Conservation (phyloP, 2,888 invertebrate species). For the Nemoura dubitans region DNA sequence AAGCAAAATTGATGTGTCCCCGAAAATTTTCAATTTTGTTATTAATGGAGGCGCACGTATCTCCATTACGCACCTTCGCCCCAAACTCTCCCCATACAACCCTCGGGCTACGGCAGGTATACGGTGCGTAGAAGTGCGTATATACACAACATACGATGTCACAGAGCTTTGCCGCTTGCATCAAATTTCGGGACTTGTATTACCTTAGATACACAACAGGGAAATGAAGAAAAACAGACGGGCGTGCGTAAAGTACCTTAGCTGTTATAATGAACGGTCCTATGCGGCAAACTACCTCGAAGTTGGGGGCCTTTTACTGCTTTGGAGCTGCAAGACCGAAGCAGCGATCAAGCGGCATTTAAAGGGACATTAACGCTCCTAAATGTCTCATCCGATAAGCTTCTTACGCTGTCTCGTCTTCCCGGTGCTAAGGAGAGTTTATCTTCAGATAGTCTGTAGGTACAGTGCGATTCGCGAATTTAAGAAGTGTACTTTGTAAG, state of each 20-base stretch:
- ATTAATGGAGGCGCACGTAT: background rate
- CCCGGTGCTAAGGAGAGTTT: background rate
- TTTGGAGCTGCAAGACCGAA: background rate
- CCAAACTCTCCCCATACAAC: background rate
- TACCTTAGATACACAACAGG: background rate
- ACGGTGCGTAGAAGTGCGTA: background rate
- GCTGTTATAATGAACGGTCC: background rate
- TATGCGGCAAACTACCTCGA: background rate
- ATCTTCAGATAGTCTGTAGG: background rate
- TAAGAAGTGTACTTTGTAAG: background rate
- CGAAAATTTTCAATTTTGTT: background rate
- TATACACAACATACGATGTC: background rate
- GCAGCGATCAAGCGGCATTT: background rate
- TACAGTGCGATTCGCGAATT: background rate
- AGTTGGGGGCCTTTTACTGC: background rate
- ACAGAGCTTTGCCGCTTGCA: background rate
- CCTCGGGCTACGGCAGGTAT: background rate
- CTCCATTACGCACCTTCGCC: background rate
- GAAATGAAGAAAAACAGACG: background rate
- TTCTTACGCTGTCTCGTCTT: background rate
- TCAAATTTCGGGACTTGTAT: background rate
- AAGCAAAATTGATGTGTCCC: background rate
- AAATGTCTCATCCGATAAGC: background rate
- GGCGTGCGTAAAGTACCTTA: background rate
- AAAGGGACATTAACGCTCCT: background rate